A percentile compares a stretch with the other conserved stretches of the same genome.
Conservation (phyloP, 2,888 invertebrate species). For the Stenchaetothrips biformis region DNA sequence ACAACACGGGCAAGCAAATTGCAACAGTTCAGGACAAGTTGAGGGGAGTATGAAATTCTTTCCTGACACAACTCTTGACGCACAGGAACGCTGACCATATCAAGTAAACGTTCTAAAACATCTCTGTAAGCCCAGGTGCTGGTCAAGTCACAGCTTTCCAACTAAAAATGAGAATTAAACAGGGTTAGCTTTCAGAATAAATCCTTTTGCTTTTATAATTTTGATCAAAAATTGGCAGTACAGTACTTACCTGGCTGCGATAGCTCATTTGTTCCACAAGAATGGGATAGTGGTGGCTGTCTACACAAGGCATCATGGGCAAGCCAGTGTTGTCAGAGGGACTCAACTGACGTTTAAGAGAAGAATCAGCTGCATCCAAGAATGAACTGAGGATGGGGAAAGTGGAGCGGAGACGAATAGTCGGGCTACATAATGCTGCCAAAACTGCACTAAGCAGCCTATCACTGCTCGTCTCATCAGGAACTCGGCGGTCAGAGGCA, state of each 20-base stretch:
- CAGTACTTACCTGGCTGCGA: slow-evolving; percentile 51
- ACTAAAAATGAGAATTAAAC: slow-evolving; percentile 40
- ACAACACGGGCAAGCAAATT: slow-evolving; percentile 76
- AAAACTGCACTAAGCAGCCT: slow-evolving; percentile 72
- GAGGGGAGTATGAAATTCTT: slow-evolving; percentile 47
- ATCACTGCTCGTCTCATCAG: slow-evolving; percentile 45
- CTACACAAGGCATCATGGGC: slow-evolving; percentile 62
- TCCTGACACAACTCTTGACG: slow-evolving; percentile 51
- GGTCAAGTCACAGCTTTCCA: slow-evolving; percentile 45
- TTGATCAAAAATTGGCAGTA: background rate
- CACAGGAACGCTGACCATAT: slow-evolving; percentile 76
- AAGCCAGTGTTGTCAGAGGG: slow-evolving; percentile 65
- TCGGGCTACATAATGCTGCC: slow-evolving; percentile 76
- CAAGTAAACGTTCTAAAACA: slow-evolving; percentile 74
- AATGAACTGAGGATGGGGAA: slow-evolving; percentile 62
- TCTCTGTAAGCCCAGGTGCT: slow-evolving; percentile 68
- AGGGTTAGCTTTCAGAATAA: slow-evolving; percentile 29
- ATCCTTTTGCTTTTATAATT: slow-evolving; percentile 31
- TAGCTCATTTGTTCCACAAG: slow-evolving; percentile 73
- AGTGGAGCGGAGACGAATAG: slow-evolving; percentile 66
- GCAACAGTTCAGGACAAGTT: slow-evolving; percentile 64
- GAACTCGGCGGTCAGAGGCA: slow-evolving; percentile 18
- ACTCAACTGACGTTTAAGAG: slow-evolving; percentile 54
- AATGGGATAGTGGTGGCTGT: slow-evolving; percentile 68
- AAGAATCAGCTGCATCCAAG: slow-evolving; percentile 48